Base-by-base conservation (phyloP, 2,113 vertebrate genomes). In the Corythaeola cristata region DNA sequence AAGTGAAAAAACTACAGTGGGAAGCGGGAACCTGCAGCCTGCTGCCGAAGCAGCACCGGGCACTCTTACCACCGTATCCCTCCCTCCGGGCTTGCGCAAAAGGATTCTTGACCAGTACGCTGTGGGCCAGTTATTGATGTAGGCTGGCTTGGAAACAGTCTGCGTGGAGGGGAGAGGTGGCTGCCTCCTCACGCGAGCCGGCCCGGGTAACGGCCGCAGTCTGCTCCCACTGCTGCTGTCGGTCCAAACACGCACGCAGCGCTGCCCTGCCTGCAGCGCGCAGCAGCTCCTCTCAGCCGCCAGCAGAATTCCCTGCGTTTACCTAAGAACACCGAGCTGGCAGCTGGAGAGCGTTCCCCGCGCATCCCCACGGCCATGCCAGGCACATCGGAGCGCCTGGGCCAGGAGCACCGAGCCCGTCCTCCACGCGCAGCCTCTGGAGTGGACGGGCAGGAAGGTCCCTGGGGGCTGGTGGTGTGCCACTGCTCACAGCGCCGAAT, bases 121-220 rank as follows among this genome's bases (percentile, higher is more conserved):
- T 6, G 2, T 0, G 11, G 67, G 79, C 15, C 18, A 23, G 35
- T 32, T 27, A 11, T 16, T 81, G 24, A 21, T 2, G 8, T 2
- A 9, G 53, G 2, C 0, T 49, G 53, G 18, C 39, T 55, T 9
- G 58, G 63, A 19, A 68, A 23, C 64, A 20, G 37, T 4, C 67
- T 1, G 1, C 0, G 37, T 8, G 16, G 23, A 21, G 44, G 12
- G 6, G 11, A 55, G 21, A 55, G 15, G 5, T 4, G 27, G 58
- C 44, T 9, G 71, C 5, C 28, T 27, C 26, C 50, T 44, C 41
- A 44, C 41, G 41, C 41, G 41, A 44, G 41, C 41, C 14, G 41
- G 41, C 41, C 41, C 41, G 41, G 41, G 5, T 44, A 44, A 44
- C 41, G 14, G 41, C 41, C 13, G 11, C 60, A 2, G 1, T 2